phyloP scores from a whole-genome alignment of 2,797 vertebrate species.

The Tragelaphus eurycerus region DNA sequence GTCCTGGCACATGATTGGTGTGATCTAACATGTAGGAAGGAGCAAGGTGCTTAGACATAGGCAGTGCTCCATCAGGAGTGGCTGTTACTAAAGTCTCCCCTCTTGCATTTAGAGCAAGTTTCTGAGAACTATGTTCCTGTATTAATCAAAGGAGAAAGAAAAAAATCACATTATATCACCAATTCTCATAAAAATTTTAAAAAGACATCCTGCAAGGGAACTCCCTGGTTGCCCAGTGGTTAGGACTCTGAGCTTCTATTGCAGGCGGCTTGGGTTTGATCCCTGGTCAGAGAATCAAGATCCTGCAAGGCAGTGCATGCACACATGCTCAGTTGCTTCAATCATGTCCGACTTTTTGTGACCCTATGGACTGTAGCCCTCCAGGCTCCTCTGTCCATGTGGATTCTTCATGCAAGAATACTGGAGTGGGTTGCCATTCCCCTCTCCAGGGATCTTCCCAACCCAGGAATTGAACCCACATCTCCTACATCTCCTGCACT shows the following conservation, averaged over 20 bases:
- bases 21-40: neutral
- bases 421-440: neutral
- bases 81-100: neutral
- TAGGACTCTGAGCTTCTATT: neutral
- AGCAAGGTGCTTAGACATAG: neutral
- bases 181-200: neutral
- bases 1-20: neutral
- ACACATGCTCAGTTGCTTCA: neutral
- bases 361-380: neutral
- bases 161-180: neutral
- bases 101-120: neutral
- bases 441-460: neutral
- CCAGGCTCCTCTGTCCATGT: neutral
- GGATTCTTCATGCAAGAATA: neutral
- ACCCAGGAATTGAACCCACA: neutral
- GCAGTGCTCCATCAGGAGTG: neutral
- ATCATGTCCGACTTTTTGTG: neutral
- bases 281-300: neutral
- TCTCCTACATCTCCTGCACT: neutral
- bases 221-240: neutral
- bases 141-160: neutral
- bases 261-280: neutral
- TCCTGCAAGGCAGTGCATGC: neutral
- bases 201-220: neutral
- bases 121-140: constrained; percentile 1